Conservation (phyloP, 2,113 vertebrate genomes). For the Smithornis capensis region DNA sequence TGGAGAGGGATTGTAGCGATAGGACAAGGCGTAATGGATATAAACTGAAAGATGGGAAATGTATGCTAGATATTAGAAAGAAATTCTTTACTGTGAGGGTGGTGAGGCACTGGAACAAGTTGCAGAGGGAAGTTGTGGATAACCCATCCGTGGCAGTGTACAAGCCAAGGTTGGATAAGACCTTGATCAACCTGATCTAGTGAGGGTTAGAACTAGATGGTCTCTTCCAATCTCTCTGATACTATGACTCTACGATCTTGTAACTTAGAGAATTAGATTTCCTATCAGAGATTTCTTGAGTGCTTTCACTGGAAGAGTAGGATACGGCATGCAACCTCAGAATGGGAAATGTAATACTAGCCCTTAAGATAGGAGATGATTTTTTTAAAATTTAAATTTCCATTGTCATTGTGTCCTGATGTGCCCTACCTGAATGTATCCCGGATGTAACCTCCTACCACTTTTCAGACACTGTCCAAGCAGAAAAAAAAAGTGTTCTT, state of each 20-base stretch:
- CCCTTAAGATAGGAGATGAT: not conserved
- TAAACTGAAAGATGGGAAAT: not conserved
- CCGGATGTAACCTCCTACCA: not conserved
- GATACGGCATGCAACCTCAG: not conserved
- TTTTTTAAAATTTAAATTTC: not conserved
- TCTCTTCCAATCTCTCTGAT: not conserved
- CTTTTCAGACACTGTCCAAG: not conserved
- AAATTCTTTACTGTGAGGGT: not conserved
- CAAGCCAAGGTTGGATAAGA: not conserved
- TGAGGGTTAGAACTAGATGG: not conserved
- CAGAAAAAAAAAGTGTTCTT: not conserved
- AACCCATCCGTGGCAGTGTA: not conserved
- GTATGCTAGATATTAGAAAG: not conserved
- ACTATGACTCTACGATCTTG: not conserved
- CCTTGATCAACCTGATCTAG: not conserved
- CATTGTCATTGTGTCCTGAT: not conserved
- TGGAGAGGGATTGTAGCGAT: not conserved
- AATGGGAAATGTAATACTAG: not conserved
- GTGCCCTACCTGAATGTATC: not conserved
- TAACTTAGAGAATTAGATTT: not conserved
- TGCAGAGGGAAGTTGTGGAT: not conserved
- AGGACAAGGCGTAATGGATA: not conserved
- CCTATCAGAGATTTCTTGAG: not conserved
- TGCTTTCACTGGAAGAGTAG: not conserved
- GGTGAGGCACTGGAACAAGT: not conserved